Conservation (phyloP, 2,888 invertebrate genomes). For the Eudasyphora cyanicolor region DNA sequence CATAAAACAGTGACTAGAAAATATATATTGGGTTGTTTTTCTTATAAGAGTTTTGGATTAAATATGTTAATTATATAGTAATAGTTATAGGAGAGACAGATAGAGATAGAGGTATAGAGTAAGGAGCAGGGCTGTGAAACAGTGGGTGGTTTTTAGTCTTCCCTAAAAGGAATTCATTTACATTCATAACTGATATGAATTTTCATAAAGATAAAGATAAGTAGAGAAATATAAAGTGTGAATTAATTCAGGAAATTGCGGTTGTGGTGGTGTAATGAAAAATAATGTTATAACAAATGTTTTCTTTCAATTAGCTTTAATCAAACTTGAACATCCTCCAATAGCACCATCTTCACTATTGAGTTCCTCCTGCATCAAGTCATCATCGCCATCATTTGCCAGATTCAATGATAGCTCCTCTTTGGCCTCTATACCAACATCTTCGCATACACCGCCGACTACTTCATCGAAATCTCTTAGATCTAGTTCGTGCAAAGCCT, state of each 20-base stretch:
- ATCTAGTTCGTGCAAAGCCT: conserved; percentile 80
- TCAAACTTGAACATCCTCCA: conserved; percentile 60
- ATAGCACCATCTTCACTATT: conserved; percentile 64
- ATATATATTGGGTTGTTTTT: conserved; percentile 56
- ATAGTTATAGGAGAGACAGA: neutral
- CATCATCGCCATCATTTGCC: neutral
- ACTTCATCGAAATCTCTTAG: conserved; percentile 77
- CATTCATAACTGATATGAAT: conserved; percentile 50
- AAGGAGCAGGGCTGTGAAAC: neutral
- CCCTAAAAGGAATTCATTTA: neutral
- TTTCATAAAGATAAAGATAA: conserved; percentile 24
- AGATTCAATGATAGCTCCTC: conserved; percentile 37
- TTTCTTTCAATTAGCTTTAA: conserved; percentile 50
- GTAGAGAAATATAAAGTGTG: neutral
- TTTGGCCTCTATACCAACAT: conserved; percentile 53
- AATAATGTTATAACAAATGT: neutral
- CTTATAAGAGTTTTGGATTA: neutral
- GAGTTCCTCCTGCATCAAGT: conserved; percentile 53
- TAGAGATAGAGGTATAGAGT: neutral
- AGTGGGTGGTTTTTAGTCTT: conserved; percentile 1
- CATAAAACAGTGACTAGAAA: conserved; percentile 62
- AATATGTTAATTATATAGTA: neutral
- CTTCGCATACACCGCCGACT: conserved; percentile 65
- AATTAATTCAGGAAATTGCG: neutral
- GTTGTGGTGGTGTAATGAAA: neutral